Evolutionary conservation across 2,113 vertebrate genomes (phyloP), one percentile per base, ranked within the genome.

Genomic region (Thamnaconus septentrionalis): DNA sequence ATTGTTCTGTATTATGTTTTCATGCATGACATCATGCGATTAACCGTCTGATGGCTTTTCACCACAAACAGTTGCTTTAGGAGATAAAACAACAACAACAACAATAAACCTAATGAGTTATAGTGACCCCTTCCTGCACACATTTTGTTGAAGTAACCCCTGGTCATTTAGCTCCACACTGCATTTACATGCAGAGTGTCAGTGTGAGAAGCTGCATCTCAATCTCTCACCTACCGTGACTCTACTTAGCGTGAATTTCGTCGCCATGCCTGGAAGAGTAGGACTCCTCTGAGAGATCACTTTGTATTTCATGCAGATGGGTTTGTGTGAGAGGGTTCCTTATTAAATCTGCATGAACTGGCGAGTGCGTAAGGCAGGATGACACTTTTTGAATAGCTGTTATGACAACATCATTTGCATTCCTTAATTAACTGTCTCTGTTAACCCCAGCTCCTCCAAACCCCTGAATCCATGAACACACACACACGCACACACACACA

Each of bases 391-490:
- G 70, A 89, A 84, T 80, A 81, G 78, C 73, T 78, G 75, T 72
- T 81, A 75, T 85, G 87, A 90, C 87, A 88, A 70, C 83, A 83
- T 89, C 12, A 91, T 92, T 92, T 91, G 90, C 90, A 91, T 91
- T 90, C 82, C 78, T 78, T 90, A 92, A 92, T 92, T 90, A 92
- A 88, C 87, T 87, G 83, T 87, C 72, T 31, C 18, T 81, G 61
- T 66, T 68, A 69, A 63, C 55, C 52, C 18, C 47, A 12, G 3
- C 5, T 18, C 4, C 56, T 9, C 48, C 41, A 3, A 7, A 8
- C 43, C 10, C 31, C 11, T 45, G 7, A 45, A 45, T 31, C 18
- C 18, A 31, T 31, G 18, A 31, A 31, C 18, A 31, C 18, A 31
- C 18, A 31, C 18, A 31, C 18, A 31, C 18, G 18, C 18, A 31